Base-by-base conservation (phyloP, 2,797 vertebrate genomes). In the Danionella dracula region DNA sequence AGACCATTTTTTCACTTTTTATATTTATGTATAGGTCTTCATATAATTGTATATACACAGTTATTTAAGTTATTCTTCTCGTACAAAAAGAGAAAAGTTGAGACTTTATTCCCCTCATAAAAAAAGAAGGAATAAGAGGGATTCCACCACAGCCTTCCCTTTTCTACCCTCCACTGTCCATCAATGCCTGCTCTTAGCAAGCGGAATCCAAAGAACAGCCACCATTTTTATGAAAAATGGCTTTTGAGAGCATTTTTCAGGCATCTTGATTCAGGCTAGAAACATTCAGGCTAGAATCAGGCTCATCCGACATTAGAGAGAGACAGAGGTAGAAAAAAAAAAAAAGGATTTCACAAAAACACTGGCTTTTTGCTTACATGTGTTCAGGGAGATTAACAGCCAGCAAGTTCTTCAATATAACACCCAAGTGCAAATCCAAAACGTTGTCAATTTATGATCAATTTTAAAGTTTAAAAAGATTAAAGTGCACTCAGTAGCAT, bases 81-180 rank as follows among this genome's bases (percentile, higher is more conserved):
- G 84, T 86, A 88, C 82, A 88, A 90, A 89, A 88, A 86, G 86
- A 87, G 86, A 86, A 85, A 87, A 87, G 78, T 32, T 79, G 81
- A 81, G 71, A 84, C 73, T 84, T 84, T 67, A 84, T 84, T 41
- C 77, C 83, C 85, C 82, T 84, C 78, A 81, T 40, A 44, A 73
- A 77, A 85, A 71, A 79, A 84, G 81, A 79, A 82, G 81, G 74
- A 38, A 63, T 64, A 57, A 73, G 79, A 76, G 74, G 79, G 74
- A 17, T n/a, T 21, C 59, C 66, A 13, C 27, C 44, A 59, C 42
- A 55, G n/a, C 40, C 21, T 58, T 34, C 42, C 45, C 23, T 17
- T 20, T 40, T 31, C 44, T 12, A 37, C 53, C 46, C 64, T 27
- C 15, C 49, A 32, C 57, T 12, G 32, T 51, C 21, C 19, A 23